Evolutionary conservation across 2,888 invertebrate genomes (phyloP), one percentile per base, ranked within the genome.

Genomic region (Megaustenia siamemsis): DNA sequence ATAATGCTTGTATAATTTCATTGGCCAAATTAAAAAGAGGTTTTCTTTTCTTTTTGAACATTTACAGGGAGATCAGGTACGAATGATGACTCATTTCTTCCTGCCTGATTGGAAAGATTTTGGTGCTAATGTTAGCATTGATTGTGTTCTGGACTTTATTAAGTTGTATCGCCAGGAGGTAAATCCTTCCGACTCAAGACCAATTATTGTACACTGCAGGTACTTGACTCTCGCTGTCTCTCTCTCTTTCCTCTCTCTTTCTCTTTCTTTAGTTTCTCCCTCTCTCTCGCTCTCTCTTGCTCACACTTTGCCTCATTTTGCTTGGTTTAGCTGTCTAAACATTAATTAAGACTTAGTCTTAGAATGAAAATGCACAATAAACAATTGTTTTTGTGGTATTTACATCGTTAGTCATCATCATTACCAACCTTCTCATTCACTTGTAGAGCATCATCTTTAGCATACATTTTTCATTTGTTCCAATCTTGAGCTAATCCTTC

Each of bases 191-290:
- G 87, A 86, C 18, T 86, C 83, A 12, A 90, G 90, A 32, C 92
- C 91, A 69, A 87, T 90, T 77, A 86, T 90, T 43, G 89, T 92
- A 12, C 92, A 92, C 81, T 92, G 92, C 90, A 92, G 91, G 91
- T 91, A 18, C 1, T 45, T 35, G 94, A 32, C 24, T 35, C 56
- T 56, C n/a, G n/a, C n/a, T n/a, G 1, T 56, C 32, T 32, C n/a
- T 6, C 1, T 15, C 63, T 40, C 1, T n/a, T 21, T 38, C 32
- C 56, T 53, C 12, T 4, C 56, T 35, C 40, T 56, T 40, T 56
- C 53, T 24, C 32, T 77, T 12, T 60, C 5, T 10, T n/a, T 56
- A 35, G 35, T n/a, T n/a, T n/a, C 12, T 38, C 76, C 18, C 49
- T n/a, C 73, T 21, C 28, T 18, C 38, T 53, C 53, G 4, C 53